Evolutionary conservation across 2,797 vertebrate species (phyloP).

Genomic region (Molothrus aeneus): DNA sequence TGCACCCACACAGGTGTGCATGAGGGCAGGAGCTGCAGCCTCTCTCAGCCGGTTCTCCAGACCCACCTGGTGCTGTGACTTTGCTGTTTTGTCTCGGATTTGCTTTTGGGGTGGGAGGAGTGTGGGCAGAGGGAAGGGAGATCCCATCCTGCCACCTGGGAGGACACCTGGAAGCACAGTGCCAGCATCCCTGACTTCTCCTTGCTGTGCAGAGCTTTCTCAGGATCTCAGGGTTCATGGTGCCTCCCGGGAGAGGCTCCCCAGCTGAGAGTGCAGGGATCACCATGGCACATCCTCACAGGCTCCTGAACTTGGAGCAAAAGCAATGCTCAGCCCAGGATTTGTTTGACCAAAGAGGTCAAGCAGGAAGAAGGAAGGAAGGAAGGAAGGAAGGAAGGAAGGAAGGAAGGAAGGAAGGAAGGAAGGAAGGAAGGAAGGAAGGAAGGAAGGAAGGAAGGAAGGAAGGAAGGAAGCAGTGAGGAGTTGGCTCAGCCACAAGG

Average conservation of each 20-base stretch:
- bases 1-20: not conserved
- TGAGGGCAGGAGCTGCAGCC: not conserved
- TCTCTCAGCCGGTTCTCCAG: not conserved
- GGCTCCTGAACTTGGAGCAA: not conserved
- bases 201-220: not conserved
- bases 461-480: not conserved
- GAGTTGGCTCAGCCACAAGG: not conserved
- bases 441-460: not conserved
- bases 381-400: not conserved
- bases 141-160: not conserved
- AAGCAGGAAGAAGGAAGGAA: not conserved
- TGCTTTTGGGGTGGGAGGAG: not conserved
- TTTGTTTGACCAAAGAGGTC: not conserved
- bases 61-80: accelerated
- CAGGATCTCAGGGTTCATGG: accelerated
- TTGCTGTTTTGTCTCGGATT: not conserved
- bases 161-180: not conserved
- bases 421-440: not conserved
- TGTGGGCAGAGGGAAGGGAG: not conserved
- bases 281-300: accelerated
- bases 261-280: accelerated
- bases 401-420: not conserved
- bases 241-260: not conserved
- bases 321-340: not conserved
- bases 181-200: not conserved